These are phyloP conservation scores for Myrmecobius fasciatus DNA, from an alignment of 2,113 vertebrate genomes.

Conservation along the genomic window DNA sequence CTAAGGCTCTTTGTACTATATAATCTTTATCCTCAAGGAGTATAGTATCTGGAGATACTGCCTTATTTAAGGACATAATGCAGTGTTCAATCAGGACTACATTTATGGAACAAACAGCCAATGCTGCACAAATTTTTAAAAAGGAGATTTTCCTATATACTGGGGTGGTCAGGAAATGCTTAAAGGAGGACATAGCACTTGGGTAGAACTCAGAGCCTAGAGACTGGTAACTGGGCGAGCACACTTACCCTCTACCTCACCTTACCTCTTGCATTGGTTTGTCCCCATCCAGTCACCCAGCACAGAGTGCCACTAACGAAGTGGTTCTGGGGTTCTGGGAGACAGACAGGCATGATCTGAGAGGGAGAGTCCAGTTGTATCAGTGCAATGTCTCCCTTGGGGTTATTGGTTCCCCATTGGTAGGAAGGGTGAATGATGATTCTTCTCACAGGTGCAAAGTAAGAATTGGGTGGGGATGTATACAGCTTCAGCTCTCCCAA, in stretches of 20 bases:
- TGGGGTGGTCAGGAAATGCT: not conserved
- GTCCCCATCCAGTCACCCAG: slow-evolving; percentile 51
- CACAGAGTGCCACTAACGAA: not conserved
- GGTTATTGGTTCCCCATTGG: not conserved
- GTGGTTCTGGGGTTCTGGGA: not conserved
- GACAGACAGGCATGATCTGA: slow-evolving; percentile 30
- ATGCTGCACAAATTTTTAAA: not conserved
- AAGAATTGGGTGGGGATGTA: not conserved
- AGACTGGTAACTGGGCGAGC: not conserved
- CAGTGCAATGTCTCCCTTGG: slow-evolving; percentile 37
- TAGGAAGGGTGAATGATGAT: slow-evolving; percentile 14
- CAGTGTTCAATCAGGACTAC: not conserved
- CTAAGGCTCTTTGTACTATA: too few relatives aligned
- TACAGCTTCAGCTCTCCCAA: slow-evolving; percentile 9
- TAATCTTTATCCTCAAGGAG: not conserved
- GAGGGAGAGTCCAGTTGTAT: not conserved
- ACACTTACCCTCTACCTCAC: not conserved
- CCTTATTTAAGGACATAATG: not conserved
- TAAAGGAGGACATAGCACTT: not conserved
- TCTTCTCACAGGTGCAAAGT: not conserved
- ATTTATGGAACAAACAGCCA: not conserved
- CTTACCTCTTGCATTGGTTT: slow-evolving; percentile 10
- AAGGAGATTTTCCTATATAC: not conserved
- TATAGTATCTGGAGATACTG: not conserved
- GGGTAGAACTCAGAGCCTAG: not conserved